A percentile compares a stretch with the other conserved stretches of the same genome.
phyloP scores from a whole-genome alignment of 2,113 vertebrate genomes.

The Eolophus roseicapilla region DNA sequence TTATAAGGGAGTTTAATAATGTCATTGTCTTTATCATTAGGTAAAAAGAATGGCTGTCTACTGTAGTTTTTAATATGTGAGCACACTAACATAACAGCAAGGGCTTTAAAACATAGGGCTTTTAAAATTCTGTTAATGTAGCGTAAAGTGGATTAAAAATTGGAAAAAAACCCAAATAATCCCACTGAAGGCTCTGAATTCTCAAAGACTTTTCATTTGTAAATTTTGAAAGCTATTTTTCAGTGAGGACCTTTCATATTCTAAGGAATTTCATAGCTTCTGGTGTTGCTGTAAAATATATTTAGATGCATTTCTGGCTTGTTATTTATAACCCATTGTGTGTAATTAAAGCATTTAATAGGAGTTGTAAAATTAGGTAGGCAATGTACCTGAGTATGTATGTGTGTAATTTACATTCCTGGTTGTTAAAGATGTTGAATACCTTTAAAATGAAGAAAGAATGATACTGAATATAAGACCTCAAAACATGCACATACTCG shows the following conservation, averaged over 20 bases:
- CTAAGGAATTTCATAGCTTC: background rate
- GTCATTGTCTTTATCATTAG: conserved; percentile 25
- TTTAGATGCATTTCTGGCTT: conserved; percentile 28
- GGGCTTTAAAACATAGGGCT: background rate
- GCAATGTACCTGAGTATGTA: background rate
- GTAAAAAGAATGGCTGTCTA: conserved; percentile 21
- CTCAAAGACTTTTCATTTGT: conserved; percentile 18
- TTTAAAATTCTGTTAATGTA: conserved; percentile 51
- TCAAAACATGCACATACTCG: conserved; percentile 20
- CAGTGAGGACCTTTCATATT: background rate
- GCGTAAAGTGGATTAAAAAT: conserved; percentile 32
- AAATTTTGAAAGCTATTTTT: conserved; percentile 43
- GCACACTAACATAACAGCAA: background rate
- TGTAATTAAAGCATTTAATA: conserved; percentile 60
- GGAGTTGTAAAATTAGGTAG: conserved; percentile 44
- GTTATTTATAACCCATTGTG: conserved; percentile 54
- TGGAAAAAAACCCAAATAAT: background rate
- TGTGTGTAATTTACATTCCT: conserved; percentile 46
- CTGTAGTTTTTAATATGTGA: conserved; percentile 23
- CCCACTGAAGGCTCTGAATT: conserved; percentile 23
- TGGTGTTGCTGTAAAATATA: conserved; percentile 15
- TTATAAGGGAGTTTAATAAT: background rate
- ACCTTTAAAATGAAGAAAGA: conserved; percentile 43
- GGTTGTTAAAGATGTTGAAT: conserved; percentile 10
- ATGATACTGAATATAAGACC: conserved; percentile 5